Conservation (phyloP, 2,113 vertebrate genomes). For the Pygoscelis antarcticus region DNA sequence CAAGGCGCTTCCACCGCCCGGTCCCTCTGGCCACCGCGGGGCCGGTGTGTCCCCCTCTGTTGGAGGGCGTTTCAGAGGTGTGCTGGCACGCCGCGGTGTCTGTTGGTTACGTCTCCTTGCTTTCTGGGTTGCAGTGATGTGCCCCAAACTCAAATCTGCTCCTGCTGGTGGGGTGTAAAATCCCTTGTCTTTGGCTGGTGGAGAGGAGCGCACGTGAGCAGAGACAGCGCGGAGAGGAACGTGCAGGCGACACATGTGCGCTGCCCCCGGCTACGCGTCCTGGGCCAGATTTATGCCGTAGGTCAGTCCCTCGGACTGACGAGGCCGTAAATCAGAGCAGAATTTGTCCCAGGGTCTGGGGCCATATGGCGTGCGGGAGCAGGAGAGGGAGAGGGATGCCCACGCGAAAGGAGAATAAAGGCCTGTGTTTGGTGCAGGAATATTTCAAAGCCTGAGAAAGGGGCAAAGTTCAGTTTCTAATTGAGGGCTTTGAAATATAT, state of each 20-base stretch:
- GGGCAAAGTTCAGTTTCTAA: conserved; percentile 63
- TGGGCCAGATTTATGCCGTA: not conserved
- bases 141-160: not conserved
- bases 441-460: conserved; percentile 57
- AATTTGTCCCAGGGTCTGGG: conserved; percentile 12
- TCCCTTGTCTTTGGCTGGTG: not conserved
- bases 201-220: fast-evolving
- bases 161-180: not conserved
- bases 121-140: not conserved
- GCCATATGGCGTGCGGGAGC: conserved; percentile 22
- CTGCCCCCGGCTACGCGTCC: not conserved
- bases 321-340: conserved; percentile 12
- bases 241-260: not conserved
- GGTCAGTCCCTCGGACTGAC: not conserved
- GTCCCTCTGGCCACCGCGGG: fast-evolving
- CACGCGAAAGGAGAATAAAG: not conserved
- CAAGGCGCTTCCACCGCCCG: fast-evolving
- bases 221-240: not conserved
- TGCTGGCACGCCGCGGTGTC: fast-evolving
- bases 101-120: fast-evolving
- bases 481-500: conserved; percentile 45
- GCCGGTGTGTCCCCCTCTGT: fast-evolving
- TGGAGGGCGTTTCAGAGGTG: not conserved
- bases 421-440: not conserved
- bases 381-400: not conserved